These are phyloP conservation scores for Globicephala melas DNA, from an alignment of 2,113 vertebrate species.

Conservation along the genomic window DNA sequence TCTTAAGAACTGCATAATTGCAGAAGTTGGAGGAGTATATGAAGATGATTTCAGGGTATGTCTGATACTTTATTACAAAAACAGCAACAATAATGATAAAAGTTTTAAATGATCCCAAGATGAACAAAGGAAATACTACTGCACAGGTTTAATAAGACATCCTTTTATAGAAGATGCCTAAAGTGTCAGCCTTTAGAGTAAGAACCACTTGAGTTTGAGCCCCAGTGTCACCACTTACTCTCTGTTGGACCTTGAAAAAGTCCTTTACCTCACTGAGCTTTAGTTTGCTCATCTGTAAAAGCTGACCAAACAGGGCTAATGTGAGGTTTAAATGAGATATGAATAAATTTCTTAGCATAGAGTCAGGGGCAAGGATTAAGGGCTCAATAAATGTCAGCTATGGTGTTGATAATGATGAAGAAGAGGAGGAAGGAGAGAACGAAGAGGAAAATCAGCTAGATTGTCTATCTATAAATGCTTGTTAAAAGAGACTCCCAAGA, in stretches of 20 bases:
- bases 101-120: neutral
- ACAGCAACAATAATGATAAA: neutral
- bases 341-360: neutral
- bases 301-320: neutral
- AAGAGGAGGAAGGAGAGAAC: neutral
- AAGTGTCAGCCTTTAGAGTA: neutral
- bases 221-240: neutral
- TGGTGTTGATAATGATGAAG: neutral
- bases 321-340: neutral
- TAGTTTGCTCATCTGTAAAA: neutral
- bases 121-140: neutral
- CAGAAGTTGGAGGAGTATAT: neutral
- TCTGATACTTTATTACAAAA: neutral
- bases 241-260: neutral
- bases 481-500: neutral
- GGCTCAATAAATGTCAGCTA: neutral
- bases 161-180: neutral
- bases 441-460: neutral
- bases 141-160: neutral
- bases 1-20: slow-evolving; percentile 35
- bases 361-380: neutral
- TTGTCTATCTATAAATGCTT: neutral
- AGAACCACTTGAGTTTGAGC: neutral
- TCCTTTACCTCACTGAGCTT: neutral
- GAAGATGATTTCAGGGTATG: slow-evolving; percentile 28